Conservation (phyloP, 2,113 vertebrate genomes). For the Bagarius yarrelli region DNA sequence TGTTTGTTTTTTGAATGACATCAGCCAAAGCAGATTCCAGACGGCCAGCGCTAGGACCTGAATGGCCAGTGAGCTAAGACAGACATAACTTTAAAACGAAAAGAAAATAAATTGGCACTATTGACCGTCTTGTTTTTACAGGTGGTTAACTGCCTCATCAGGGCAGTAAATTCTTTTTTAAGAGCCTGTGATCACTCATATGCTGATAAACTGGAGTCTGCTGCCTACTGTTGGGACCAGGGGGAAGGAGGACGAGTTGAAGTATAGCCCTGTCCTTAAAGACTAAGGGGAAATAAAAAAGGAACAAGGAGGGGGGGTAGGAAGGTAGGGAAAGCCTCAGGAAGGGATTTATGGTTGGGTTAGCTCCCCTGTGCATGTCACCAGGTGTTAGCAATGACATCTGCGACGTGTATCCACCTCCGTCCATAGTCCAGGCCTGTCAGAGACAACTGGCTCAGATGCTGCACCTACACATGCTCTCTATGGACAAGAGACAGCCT, state of each 20-base stretch:
- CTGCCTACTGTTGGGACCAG: slow-evolving; percentile 24
- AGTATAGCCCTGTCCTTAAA: slow-evolving; percentile 15
- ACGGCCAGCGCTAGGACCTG: not conserved
- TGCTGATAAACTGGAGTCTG: slow-evolving; percentile 41
- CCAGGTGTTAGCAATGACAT: slow-evolving; percentile 44
- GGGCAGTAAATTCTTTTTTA: slow-evolving; percentile 52
- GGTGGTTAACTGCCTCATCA: slow-evolving; percentile 52
- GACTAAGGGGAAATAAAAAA: slow-evolving; percentile 14
- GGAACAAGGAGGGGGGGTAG: slow-evolving; percentile 23
- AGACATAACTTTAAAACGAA: slow-evolving; percentile 41
- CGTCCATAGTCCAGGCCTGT: slow-evolving; percentile 65
- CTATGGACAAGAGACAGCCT: slow-evolving; percentile 4
- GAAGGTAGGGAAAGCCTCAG: slow-evolving; percentile 31
- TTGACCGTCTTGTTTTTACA: slow-evolving; percentile 47
- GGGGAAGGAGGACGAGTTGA: slow-evolving; percentile 4
- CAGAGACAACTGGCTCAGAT: slow-evolving; percentile 34
- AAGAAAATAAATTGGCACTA: slow-evolving; percentile 37
- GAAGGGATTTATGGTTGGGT: slow-evolving; percentile 47
- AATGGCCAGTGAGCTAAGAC: not conserved
- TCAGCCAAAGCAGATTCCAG: not conserved
- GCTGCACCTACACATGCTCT: slow-evolving; percentile 30
- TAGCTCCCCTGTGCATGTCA: slow-evolving; percentile 43
- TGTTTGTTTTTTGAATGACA: not conserved
- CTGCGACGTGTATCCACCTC: slow-evolving; percentile 58
- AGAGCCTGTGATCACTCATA: slow-evolving; percentile 44